A percentile compares a stretch with the other conserved stretches of the same genome.
These are phyloP conservation scores for Sceloporus undulatus DNA, from an alignment of 2,113 vertebrate genomes.

Conservation along the genomic window DNA sequence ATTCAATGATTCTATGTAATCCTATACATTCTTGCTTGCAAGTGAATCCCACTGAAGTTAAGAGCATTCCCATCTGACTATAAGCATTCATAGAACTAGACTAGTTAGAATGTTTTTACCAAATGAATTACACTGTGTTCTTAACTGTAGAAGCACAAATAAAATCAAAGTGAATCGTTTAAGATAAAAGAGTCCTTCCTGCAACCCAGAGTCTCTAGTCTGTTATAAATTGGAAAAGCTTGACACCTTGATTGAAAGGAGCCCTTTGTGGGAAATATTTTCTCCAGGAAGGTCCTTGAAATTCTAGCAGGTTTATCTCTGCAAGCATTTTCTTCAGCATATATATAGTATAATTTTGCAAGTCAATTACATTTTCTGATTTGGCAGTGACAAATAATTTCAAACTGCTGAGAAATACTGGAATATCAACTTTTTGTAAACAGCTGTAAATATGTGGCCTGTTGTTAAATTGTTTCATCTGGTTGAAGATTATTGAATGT, in stretches of 20 bases:
- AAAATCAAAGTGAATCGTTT: not conserved
- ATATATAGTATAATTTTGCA: not conserved
- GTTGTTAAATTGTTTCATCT: not conserved
- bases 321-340: not conserved
- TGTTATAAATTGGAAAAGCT: not conserved
- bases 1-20: too few species aligned
- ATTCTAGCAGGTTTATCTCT: not conserved
- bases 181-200: not conserved
- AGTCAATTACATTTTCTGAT: not conserved
- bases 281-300: not conserved
- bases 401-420: not conserved
- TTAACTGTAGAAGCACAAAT: not conserved
- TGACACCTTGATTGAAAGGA: not conserved
- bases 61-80: not conserved
- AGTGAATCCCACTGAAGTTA: not conserved
- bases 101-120: not conserved
- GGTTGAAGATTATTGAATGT: not conserved
- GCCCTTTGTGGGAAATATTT: not conserved
- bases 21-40: not conserved
- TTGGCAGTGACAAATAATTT: not conserved
- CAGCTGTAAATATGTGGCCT: not conserved
- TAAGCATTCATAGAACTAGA: not conserved
- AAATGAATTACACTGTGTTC: not conserved
- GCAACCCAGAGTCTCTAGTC: not conserved
- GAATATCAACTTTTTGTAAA: not conserved